Percentiles rank a stretch among this genome's conserved stretches.
Evolutionary conservation across 2,888 invertebrate species (phyloP).

Genomic region (Drosophila melanosoma): DNA sequence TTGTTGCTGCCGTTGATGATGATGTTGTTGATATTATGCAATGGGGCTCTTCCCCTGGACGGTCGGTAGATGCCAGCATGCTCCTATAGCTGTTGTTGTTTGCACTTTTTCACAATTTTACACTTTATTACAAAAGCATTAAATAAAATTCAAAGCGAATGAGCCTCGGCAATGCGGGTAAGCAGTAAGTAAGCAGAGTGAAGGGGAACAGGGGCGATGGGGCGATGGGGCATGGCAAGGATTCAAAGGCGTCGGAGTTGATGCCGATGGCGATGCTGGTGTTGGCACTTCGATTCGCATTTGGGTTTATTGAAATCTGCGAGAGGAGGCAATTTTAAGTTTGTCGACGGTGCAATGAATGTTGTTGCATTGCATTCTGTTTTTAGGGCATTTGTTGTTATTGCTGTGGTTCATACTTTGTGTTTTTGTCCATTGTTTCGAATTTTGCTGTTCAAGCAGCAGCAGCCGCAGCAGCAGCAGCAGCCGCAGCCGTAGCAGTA

Average conservation of each 20-base stretch:
- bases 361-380: slow-evolving; percentile 60
- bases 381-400: slow-evolving; percentile 51
- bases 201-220: neutral
- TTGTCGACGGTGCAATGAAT: slow-evolving; percentile 40
- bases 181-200: slow-evolving; percentile 27
- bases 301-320: slow-evolving; percentile 60
- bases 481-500: slow-evolving; percentile 25
- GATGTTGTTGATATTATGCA: slow-evolving; percentile 78
- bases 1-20: slow-evolving; percentile 68
- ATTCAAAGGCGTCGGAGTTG: slow-evolving; percentile 6
- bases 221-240: neutral
- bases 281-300: slow-evolving; percentile 66
- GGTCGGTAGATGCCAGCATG: neutral
- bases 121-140: slow-evolving; percentile 82
- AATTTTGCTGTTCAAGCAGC: slow-evolving; percentile 43
- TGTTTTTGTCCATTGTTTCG: slow-evolving; percentile 67
- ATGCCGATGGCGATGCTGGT: slow-evolving; percentile 1
- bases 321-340: slow-evolving; percentile 26
- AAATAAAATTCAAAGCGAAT: slow-evolving; percentile 81
- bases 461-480: slow-evolving; percentile 34
- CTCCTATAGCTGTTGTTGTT: slow-evolving; percentile 56
- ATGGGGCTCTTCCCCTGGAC: slow-evolving; percentile 44
- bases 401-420: slow-evolving; percentile 75
- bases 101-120: slow-evolving; percentile 81
- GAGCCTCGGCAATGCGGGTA: slow-evolving; percentile 53